A percentile compares a stretch with the other conserved stretches of the same genome.
Evolutionary conservation across 2,113 vertebrate genomes (phyloP).

Genomic region (Cryptotis parvus): DNA sequence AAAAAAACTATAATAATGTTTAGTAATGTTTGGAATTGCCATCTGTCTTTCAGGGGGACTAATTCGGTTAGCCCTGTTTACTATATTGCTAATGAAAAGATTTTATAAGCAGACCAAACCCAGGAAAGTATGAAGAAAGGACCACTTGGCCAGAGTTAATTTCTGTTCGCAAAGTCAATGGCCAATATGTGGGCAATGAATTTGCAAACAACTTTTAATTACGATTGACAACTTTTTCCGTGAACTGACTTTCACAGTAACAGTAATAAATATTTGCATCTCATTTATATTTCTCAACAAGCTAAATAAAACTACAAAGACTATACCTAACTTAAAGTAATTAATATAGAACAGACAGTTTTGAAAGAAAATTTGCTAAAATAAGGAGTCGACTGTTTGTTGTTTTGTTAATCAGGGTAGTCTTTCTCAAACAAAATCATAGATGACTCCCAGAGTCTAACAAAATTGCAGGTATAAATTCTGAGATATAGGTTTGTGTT

Average conservation of each 20-base stretch:
- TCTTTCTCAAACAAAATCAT: not conserved
- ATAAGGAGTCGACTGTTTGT: not conserved
- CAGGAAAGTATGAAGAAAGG: not conserved
- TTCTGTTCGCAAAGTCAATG: conserved; percentile 50
- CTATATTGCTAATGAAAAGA: conserved; percentile 21
- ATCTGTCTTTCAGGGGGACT: conserved; percentile 43
- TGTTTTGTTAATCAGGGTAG: not conserved
- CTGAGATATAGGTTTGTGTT: not conserved
- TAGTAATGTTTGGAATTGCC: not conserved
- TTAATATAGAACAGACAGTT: not conserved
- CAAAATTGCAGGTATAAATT: not conserved
- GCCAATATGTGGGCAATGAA: conserved; percentile 53
- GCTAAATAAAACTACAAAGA: not conserved
- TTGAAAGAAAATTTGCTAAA: not conserved
- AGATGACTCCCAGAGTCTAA: not conserved
- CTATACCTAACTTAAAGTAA: not conserved
- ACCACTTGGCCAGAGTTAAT: not conserved
- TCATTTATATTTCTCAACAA: not conserved
- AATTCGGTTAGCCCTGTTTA: conserved; percentile 13
- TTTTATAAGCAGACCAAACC: not conserved
- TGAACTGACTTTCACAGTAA: conserved; percentile 13
- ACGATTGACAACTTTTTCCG: conserved; percentile 46
- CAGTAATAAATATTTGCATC: not conserved
- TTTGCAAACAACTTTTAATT: conserved; percentile 57
- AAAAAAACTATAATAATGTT: conserved; percentile 11